A percentile compares a stretch with the other conserved stretches of the same genome.
These are phyloP conservation scores for Cyprinella venusta DNA, from an alignment of 2,797 vertebrate genomes.

Conservation along the genomic window DNA sequence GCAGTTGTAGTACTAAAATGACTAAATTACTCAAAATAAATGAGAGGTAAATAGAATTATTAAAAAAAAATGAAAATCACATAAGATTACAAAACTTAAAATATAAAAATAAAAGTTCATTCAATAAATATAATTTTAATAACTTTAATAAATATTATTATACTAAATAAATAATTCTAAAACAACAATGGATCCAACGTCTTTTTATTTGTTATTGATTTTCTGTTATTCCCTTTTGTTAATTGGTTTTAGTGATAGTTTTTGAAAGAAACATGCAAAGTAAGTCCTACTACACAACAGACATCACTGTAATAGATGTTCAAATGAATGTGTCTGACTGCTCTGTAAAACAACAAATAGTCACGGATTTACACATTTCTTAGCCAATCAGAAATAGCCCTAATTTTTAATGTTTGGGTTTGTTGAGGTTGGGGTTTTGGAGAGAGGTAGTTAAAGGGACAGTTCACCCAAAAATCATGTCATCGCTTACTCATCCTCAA, in stretches of 20 bases:
- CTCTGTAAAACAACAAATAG: neutral
- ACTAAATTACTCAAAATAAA: no score
- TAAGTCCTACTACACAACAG: neutral
- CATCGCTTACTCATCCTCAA: no score
- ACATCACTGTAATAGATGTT: neutral
- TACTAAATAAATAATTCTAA: neutral
- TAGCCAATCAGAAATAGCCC: neutral
- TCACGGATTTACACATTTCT: neutral
- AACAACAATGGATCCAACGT: neutral
- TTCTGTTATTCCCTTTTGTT: neutral
- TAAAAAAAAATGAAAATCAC: neutral
- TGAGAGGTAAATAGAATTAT: no score
- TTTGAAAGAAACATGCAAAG: neutral
- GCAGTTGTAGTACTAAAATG: neutral
- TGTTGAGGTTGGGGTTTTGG: neutral
- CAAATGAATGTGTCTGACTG: neutral
- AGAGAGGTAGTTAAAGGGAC: neutral
- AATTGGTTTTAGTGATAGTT: neutral
- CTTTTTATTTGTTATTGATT: neutral
- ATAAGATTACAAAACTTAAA: neutral
- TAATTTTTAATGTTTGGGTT: neutral
- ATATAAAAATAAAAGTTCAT: neutral
- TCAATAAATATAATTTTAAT: neutral
- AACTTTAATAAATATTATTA: neutral
- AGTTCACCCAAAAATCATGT: no score